Percentiles rank a stretch among this genome's conserved stretches.
phyloP scores from a whole-genome alignment of 2,113 vertebrate species.

The Cynopterus brachyotis region DNA sequence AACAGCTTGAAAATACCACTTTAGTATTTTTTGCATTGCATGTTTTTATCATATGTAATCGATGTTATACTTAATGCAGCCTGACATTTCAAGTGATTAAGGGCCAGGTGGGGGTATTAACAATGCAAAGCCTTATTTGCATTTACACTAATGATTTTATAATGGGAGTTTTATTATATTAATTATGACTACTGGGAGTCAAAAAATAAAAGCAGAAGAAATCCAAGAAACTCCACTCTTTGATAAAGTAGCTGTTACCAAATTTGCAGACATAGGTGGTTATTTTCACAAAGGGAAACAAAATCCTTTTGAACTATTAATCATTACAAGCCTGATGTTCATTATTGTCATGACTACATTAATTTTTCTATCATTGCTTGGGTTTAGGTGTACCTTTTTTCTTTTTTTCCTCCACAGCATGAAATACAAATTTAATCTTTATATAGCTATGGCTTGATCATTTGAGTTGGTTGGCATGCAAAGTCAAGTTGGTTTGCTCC shows the following conservation, averaged over 20 bases:
- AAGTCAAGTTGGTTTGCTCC: background rate
- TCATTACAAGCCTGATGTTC: constrained; percentile 55
- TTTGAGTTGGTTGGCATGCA: background rate
- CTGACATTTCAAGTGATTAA: constrained; percentile 81
- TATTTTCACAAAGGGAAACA: constrained; percentile 76
- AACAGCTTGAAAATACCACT: constrained; percentile 56
- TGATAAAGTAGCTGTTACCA: constrained; percentile 66
- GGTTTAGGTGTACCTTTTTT: background rate
- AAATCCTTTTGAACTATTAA: constrained; percentile 64
- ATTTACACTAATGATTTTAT: constrained; percentile 85
- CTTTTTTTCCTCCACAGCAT: background rate
- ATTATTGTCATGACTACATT: constrained; percentile 69
- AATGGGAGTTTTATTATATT: constrained; percentile 85
- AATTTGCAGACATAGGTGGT: constrained; percentile 76
- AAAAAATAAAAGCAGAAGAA: constrained; percentile 68
- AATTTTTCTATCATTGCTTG: constrained; percentile 64
- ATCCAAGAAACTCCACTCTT: constrained; percentile 53
- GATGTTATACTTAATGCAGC: constrained; percentile 80
- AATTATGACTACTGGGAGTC: constrained; percentile 79
- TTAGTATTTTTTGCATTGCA: constrained; percentile 52
- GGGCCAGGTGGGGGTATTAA: constrained; percentile 78
- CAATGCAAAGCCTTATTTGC: constrained; percentile 82
- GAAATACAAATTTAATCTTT: background rate
- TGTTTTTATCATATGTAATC: constrained; percentile 75
- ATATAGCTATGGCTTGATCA: background rate